Conservation (phyloP, 2,113 vertebrate genomes). For the Electrona antarctica region DNA sequence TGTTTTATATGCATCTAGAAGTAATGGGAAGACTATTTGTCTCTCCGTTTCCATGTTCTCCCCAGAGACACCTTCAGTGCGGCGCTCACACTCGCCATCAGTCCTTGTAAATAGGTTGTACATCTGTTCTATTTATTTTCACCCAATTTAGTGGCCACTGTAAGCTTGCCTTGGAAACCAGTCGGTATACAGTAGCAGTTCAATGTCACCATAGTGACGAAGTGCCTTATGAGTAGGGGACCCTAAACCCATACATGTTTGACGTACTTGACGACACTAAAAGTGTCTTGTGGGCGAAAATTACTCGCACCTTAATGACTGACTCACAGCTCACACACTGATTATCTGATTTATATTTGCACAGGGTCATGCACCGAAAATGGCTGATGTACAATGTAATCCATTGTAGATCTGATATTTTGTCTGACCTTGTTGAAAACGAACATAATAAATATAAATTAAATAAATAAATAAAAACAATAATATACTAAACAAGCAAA, state of each 20-base stretch:
- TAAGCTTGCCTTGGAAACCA: conserved; percentile 49
- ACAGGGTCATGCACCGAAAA: too few relatives aligned
- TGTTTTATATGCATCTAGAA: background rate
- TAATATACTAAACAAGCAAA: too few relatives aligned
- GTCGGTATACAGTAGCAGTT: conserved; percentile 48
- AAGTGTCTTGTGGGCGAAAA: conserved; percentile 1
- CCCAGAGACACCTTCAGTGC: conserved; percentile 29
- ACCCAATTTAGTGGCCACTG: conserved; percentile 56
- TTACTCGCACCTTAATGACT: conserved; percentile 23
- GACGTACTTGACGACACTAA: conserved; percentile 21
- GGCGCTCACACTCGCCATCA: conserved; percentile 22
- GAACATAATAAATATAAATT: too few relatives aligned
- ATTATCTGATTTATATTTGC: too few relatives aligned
- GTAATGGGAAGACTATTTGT: background rate
- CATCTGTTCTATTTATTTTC: conserved; percentile 69
- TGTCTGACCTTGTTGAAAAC: background rate
- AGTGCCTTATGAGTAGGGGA: conserved; percentile 24
- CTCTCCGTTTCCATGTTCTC: conserved; percentile 11
- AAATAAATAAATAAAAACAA: too few relatives aligned
- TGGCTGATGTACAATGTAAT: too few relatives aligned
- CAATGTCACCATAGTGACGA: conserved; percentile 69
- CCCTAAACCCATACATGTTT: conserved; percentile 7
- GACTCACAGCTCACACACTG: too few relatives aligned
- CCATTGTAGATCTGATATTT: conserved; percentile 6
- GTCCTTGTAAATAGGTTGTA: conserved; percentile 66